phyloP scores from a whole-genome alignment of 1,140 invertebrate species.

The Oscheius sp. region DNA sequence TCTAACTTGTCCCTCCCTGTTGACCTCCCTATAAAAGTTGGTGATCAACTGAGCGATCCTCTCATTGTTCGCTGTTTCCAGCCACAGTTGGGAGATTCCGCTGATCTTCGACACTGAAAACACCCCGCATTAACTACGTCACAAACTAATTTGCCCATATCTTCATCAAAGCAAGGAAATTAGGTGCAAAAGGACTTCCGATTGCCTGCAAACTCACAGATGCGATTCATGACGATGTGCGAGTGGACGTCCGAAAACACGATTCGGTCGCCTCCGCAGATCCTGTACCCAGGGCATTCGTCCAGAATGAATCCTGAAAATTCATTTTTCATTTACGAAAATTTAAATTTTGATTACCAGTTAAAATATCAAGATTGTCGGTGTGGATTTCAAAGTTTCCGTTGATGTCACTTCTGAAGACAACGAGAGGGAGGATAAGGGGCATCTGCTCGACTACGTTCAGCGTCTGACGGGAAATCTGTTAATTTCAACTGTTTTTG shows the following conservation, averaged over 20 bases:
- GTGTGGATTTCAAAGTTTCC: neutral
- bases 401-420: neutral
- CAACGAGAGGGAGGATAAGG: neutral
- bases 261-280: neutral
- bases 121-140: no score
- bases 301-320: neutral
- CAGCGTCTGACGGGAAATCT: neutral
- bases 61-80: neutral
- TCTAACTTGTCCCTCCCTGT: neutral
- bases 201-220: neutral
- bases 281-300: neutral
- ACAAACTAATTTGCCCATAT: no score
- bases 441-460: neutral
- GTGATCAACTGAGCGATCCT: neutral
- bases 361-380: neutral
- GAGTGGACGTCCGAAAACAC: neutral
- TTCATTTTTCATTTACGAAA: neutral
- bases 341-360: neutral
- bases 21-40: neutral
- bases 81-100: neutral
- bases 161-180: no score
- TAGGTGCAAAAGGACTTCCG: no score
- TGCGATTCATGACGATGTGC: neutral
- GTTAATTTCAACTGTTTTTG: no score
- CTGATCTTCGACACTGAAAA: neutral